Evolutionary conservation across 2,888 invertebrate species (phyloP).

Genomic region (Lasioglossum leucozonium): DNA sequence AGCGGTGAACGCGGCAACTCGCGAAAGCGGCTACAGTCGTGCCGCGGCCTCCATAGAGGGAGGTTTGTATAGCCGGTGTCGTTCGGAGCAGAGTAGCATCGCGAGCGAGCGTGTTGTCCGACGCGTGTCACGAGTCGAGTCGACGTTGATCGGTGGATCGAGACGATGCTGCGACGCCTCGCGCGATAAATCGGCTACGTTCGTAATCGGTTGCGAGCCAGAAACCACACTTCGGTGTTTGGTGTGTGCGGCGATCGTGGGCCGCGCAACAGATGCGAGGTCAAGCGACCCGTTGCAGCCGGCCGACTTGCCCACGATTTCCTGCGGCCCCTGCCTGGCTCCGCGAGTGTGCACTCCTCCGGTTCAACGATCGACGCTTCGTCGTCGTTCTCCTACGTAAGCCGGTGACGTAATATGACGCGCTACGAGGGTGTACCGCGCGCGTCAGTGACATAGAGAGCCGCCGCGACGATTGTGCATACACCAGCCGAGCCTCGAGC

Average conservation of each 20-base stretch:
- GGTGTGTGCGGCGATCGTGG: slow-evolving; percentile 2
- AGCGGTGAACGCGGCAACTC: slow-evolving; percentile 78
- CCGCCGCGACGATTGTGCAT: slow-evolving; percentile 2
- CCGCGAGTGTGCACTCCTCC: background rate
- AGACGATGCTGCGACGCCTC: slow-evolving; percentile 41
- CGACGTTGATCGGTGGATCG: background rate
- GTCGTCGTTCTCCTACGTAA: background rate
- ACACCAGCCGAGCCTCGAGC: slow-evolving; percentile 2
- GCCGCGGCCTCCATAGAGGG: slow-evolving; percentile 81
- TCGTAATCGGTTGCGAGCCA: background rate
- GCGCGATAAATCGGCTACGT: background rate
- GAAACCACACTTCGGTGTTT: background rate
- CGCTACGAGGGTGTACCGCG: slow-evolving; percentile 48
- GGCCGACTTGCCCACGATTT: slow-evolving; percentile 68
- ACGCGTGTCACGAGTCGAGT: slow-evolving; percentile 24
- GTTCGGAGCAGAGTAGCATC: slow-evolving; percentile 11
- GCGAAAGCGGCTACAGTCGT: slow-evolving; percentile 80
- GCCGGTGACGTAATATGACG: slow-evolving; percentile 57
- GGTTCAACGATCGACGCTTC: slow-evolving; percentile 46
- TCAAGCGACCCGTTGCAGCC: slow-evolving; percentile 59
- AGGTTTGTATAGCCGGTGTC: slow-evolving; percentile 66
- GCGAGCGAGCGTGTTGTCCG: slow-evolving; percentile 23
- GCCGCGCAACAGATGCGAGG: slow-evolving; percentile 72
- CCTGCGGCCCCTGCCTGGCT: slow-evolving; percentile 49
- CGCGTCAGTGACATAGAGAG: slow-evolving; percentile 52